Percentiles rank a stretch among this genome's conserved stretches.
Conservation (phyloP, 2,113 vertebrate genomes). For the Aplodontia rufa region DNA sequence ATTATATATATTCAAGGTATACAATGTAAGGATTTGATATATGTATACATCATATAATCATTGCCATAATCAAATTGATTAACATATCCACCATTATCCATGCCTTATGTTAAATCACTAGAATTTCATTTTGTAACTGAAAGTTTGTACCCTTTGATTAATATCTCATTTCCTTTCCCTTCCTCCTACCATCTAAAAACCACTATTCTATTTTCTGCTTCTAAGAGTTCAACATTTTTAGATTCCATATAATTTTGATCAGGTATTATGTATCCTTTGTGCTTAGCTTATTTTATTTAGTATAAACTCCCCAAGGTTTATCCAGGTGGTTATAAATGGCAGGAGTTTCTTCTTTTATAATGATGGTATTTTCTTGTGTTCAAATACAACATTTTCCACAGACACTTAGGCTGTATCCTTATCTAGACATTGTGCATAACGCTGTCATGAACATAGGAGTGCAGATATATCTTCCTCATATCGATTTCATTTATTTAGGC, state of each 20-base stretch:
- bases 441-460: neutral
- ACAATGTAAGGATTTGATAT: neutral
- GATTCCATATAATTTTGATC: neutral
- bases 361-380: neutral
- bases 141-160: neutral
- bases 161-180: accelerated
- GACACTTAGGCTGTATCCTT: neutral
- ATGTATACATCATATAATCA: neutral
- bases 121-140: neutral
- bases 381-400: neutral
- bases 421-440: neutral
- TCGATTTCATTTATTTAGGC: neutral
- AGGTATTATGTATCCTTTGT: neutral
- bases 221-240: neutral
- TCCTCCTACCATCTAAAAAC: neutral
- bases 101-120: neutral
- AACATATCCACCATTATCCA: neutral
- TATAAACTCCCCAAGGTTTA: neutral
- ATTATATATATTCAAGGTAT: neutral
- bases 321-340: neutral
- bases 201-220: neutral
- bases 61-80: neutral
- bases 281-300: neutral
- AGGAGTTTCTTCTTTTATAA: neutral
- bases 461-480: neutral